Evolutionary conservation across 2,797 vertebrate species (phyloP), one percentile per base, ranked within the genome.

Genomic region (Spondyliosoma cantharus): DNA sequence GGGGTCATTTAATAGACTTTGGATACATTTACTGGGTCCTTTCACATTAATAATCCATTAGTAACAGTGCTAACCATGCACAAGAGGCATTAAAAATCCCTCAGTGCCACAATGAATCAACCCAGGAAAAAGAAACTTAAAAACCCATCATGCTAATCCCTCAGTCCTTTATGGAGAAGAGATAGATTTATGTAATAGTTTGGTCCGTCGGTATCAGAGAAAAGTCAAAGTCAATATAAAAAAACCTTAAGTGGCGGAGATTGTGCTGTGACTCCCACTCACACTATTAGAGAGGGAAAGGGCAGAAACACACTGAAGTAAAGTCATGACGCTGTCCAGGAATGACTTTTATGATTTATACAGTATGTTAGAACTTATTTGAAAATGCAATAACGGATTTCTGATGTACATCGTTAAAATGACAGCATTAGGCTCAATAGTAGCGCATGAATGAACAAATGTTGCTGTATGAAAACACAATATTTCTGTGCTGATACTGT

Each of bases 31-130:
- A 73, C 58, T 53, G 64, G 17, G 25, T 57, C 15, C 53, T 74
- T 59, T 65, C n/a, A 71, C 42, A 67, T 71, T 58, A 79, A 62
- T 43, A 46, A 67, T 52, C 15, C 46, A 64, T 54, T 65, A 65
- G 15, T 54, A 65, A 49, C 54, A 50, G 22, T 49, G 24, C 50
- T 72, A 72, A 60, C 43, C 67, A 52, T 20, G 20, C 32, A 59
- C 19, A 65, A 58, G 50, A 6, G 22, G 9, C n/a, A 60, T 29
- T 72, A 43, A 45, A 71, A 53, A 46, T 2, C 37, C 54, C 12
- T 64, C 42, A 58, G 3, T 58, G 32, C 22, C 22, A 22, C 52
- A 32, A 58, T 52, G 16, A 59, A 60, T 66, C 25, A 48, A 48
- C 14, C 22, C 15, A 32, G 2, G 0, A 60, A 53, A 32, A 32